Conservation (phyloP, 2,797 vertebrate genomes). For the Cynopterus sphinx region DNA sequence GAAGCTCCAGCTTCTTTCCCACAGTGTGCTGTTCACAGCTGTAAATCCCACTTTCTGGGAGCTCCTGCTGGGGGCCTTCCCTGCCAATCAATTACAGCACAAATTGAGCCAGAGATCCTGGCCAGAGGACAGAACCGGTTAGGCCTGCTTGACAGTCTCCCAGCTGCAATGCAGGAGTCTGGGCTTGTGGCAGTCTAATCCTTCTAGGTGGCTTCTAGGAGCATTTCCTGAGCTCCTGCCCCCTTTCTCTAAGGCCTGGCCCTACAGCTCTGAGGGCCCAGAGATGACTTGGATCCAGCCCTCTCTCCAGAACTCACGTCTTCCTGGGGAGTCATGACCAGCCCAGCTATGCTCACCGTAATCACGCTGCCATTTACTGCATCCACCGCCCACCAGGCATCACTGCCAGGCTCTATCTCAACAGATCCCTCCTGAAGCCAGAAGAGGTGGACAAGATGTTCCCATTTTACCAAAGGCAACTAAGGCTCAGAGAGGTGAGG, state of each 20-base stretch:
- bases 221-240: neutral
- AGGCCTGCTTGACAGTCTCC: slow-evolving; percentile 49
- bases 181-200: slow-evolving; percentile 30
- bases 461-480: neutral
- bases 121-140: slow-evolving; percentile 42
- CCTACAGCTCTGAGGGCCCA: neutral
- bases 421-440: neutral
- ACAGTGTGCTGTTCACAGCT: neutral
- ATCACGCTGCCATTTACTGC: neutral
- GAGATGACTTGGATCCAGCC: neutral
- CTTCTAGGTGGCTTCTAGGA: neutral
- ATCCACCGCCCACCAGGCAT: neutral
- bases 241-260: neutral
- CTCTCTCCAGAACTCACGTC: neutral
- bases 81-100: slow-evolving; percentile 44
- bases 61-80: slow-evolving; percentile 28
- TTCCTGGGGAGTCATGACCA: neutral
- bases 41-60: neutral
- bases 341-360: neutral
- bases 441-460: neutral
- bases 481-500: neutral
- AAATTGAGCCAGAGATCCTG: slow-evolving; percentile 31
- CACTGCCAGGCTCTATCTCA: neutral
- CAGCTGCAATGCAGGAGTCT: neutral
- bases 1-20: slow-evolving; percentile 26